Percentiles rank a stretch among this genome's conserved stretches.
Conservation (phyloP, 2,797 vertebrate genomes). For the Halcyon badia region DNA sequence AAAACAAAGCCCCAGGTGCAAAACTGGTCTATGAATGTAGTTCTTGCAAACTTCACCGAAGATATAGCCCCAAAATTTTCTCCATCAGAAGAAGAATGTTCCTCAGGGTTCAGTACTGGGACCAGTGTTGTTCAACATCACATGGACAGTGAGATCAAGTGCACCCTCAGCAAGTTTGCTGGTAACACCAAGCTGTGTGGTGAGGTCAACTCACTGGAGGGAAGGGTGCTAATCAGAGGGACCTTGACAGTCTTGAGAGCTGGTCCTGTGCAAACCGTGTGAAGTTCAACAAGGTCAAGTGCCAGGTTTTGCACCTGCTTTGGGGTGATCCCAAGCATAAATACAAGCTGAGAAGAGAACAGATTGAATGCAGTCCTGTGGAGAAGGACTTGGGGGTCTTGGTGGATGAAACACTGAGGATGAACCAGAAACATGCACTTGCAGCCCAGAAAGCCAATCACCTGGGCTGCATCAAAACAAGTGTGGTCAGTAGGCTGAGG, state of each 20-base stretch:
- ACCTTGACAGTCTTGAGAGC: not conserved
- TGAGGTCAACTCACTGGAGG: not conserved
- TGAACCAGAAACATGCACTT: not conserved
- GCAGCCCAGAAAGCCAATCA: not conserved
- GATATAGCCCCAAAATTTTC: not conserved
- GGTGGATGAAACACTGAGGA: not conserved
- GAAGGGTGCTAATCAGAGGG: too few species aligned
- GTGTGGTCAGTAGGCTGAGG: too few species aligned
- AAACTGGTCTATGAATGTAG: not conserved
- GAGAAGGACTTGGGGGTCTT: not conserved
- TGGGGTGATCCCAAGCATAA: not conserved
- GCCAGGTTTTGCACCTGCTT: too few species aligned
- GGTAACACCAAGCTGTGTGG: not conserved
- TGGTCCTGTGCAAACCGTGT: not conserved
- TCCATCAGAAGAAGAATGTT: not conserved
- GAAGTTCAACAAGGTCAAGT: not conserved
- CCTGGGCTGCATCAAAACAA: too few species aligned
- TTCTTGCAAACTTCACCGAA: not conserved
- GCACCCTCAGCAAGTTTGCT: not conserved
- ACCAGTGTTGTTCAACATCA: not conserved
- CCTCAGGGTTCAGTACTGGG: not conserved
- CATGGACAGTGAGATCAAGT: not conserved
- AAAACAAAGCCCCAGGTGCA: not conserved
- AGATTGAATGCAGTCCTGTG: not conserved
- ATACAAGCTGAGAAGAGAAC: not conserved